A percentile compares a stretch with the other conserved stretches of the same genome.
phyloP scores from a whole-genome alignment of 1,140 invertebrate genomes.

The Akabosia matsudoensis region DNA sequence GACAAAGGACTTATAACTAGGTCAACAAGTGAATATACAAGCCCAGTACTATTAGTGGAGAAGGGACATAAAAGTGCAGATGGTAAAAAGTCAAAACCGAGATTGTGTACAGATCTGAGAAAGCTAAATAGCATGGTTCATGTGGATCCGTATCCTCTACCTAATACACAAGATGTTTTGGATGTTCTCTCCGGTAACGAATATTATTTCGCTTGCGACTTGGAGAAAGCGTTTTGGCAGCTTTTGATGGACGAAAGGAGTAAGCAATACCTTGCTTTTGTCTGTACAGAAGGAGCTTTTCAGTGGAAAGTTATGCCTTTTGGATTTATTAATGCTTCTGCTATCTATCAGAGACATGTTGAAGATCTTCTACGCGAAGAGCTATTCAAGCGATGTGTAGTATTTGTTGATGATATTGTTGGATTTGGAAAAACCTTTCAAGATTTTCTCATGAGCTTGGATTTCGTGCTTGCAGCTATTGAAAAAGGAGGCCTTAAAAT shows the following conservation, averaged over 20 bases:
- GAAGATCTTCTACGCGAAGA: neutral
- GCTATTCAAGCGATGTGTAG: neutral
- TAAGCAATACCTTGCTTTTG: neutral
- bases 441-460: neutral
- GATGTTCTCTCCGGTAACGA: neutral
- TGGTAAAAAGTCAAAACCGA: neutral
- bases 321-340: neutral
- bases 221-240: slow-evolving; percentile 14
- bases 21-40: neutral
- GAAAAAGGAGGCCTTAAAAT: neutral
- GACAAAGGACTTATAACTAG: neutral
- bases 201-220: neutral
- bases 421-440: neutral
- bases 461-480: neutral
- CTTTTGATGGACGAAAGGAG: neutral
- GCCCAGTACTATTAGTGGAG: neutral
- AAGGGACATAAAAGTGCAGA: neutral
- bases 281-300: neutral
- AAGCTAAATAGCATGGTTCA: neutral
- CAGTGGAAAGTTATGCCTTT: neutral
- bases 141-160: neutral
- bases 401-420: neutral
- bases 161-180: neutral
- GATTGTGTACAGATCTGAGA: slow-evolving; percentile 5
- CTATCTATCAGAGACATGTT: neutral